Evolutionary conservation across 2,797 vertebrate species (phyloP).

Genomic region (Chelmon rostratus): DNA sequence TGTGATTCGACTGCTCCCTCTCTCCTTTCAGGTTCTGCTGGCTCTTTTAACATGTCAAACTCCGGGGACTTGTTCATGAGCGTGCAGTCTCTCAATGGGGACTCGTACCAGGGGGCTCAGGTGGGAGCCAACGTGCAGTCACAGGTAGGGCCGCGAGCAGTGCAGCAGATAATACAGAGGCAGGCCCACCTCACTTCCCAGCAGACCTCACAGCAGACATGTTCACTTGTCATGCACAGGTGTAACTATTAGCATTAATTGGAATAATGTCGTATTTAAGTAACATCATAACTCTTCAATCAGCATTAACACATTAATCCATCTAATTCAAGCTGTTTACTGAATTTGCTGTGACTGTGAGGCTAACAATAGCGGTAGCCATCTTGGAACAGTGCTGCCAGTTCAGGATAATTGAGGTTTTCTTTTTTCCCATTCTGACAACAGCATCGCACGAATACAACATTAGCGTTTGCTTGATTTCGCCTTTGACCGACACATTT

Average conservation of each 20-base stretch:
- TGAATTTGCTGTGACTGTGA: neutral
- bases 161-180: conserved; percentile 23
- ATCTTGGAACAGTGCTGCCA: neutral
- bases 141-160: conserved; percentile 88
- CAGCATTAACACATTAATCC: neutral
- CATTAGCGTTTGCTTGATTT: neutral
- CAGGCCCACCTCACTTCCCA: conserved; percentile 7
- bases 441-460: neutral
- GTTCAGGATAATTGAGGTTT: neutral
- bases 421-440: neutral
- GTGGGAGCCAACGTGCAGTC: conserved; percentile 99
- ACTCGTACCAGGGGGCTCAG: conserved; percentile 99
- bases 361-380: neutral
- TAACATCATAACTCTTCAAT: neutral
- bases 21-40: conserved; percentile 99
- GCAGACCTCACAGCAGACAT: neutral
- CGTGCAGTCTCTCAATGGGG: conserved; percentile 99
- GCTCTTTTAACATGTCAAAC: conserved; percentile 99
- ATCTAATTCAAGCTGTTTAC: neutral
- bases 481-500: neutral
- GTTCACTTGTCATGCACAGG: conserved; percentile 13
- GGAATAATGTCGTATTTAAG: neutral
- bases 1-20: conserved; percentile 89
- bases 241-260: neutral
- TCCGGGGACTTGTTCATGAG: conserved; percentile 99